These are phyloP conservation scores for Eumerus sabulonum DNA, from an alignment of 2,888 invertebrate genomes.

Conservation along the genomic window DNA sequence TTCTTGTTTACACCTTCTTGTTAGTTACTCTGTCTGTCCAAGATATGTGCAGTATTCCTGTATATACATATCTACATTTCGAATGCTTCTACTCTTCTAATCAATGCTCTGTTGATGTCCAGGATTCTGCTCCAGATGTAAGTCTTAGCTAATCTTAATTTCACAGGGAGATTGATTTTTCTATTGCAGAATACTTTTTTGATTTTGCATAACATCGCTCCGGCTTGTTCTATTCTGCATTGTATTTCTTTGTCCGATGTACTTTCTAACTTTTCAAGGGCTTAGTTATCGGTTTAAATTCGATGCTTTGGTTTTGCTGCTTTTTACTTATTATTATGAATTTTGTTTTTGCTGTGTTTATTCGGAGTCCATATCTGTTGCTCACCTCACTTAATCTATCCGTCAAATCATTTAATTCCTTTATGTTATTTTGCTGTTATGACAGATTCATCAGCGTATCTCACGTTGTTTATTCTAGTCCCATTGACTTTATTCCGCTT, in stretches of 20 bases:
- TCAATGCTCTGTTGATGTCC: not conserved
- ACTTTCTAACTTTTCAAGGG: too few species aligned
- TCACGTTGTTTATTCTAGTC: not conserved
- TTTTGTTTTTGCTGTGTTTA: too few species aligned
- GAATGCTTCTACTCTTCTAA: constrained; percentile 5
- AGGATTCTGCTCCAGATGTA: constrained; percentile 5
- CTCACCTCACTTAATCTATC: too few species aligned
- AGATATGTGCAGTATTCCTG: constrained; percentile 3
- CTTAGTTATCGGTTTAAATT: not conserved
- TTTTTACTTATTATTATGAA: too few species aligned
- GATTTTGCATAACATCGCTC: too few species aligned
- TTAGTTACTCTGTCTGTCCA: constrained; percentile 1
- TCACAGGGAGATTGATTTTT: not conserved
- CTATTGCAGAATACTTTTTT: not conserved
- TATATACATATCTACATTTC: constrained; percentile 14
- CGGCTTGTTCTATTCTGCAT: too few species aligned
- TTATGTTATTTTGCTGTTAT: not conserved
- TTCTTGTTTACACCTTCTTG: not conserved
- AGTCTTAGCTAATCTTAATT: constrained; percentile 4
- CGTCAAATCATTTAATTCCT: not conserved
- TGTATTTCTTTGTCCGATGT: not conserved
- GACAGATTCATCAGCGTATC: not conserved
- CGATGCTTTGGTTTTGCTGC: not conserved
- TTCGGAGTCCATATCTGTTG: not conserved
- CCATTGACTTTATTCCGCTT: too few species aligned